Percentiles rank a stretch among this genome's conserved stretches.
phyloP scores from a whole-genome alignment of 2,797 vertebrate species.

The Schizopygopsis pylzovi region DNA sequence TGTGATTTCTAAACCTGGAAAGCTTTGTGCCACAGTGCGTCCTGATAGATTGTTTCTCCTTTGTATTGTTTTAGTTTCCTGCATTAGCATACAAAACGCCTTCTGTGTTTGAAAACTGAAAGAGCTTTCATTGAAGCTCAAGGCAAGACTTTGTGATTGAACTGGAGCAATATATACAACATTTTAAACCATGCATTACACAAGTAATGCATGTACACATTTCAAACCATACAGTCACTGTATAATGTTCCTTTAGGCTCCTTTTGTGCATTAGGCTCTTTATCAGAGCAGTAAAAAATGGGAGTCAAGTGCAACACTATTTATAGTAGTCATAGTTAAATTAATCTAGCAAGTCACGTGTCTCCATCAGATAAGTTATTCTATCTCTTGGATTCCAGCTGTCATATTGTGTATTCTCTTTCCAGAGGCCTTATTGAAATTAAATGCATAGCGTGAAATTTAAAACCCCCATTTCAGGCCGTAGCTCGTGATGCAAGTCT shows the following conservation, averaged over 20 bases:
- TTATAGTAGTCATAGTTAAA: conserved; percentile 26
- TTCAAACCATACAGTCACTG: background rate
- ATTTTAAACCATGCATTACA: conserved; percentile 12
- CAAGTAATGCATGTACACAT: background rate
- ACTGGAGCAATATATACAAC: background rate
- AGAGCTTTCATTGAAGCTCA: conserved; percentile 29
- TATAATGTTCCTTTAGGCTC: conserved; percentile 1
- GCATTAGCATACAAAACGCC: conserved; percentile 6
- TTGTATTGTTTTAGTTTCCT: background rate
- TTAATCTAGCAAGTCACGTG: conserved; percentile 37
- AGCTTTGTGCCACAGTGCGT: background rate
- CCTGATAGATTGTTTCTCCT: background rate
- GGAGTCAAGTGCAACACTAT: conserved; percentile 25
- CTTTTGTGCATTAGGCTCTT: conserved; percentile 38
- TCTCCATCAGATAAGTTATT: conserved; percentile 42
- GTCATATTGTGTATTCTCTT: conserved; percentile 45
- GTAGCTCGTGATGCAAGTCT: conserved; percentile 38
- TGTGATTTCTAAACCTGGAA: background rate
- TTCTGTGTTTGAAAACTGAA: conserved; percentile 19
- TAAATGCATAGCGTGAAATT: conserved; percentile 57
- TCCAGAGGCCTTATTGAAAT: conserved; percentile 59
- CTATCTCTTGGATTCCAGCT: conserved; percentile 18
- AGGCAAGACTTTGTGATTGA: conserved; percentile 28
- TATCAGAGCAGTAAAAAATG: conserved; percentile 37
- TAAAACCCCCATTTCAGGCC: conserved; percentile 48